Evolutionary conservation across 2,888 invertebrate genomes (phyloP).

Genomic region (Melanostoma mellinum): DNA sequence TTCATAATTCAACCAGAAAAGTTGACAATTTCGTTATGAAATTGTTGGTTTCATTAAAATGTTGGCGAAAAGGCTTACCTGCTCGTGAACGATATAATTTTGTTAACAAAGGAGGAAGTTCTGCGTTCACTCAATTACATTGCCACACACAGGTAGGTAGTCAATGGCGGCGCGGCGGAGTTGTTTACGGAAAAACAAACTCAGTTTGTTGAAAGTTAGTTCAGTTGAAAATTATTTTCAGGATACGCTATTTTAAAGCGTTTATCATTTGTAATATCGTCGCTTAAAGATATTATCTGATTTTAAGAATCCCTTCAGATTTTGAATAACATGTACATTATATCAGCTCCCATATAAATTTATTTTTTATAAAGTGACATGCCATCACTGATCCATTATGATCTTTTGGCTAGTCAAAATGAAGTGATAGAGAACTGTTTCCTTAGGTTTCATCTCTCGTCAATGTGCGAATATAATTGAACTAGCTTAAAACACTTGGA

Average conservation of each 20-base stretch:
- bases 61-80: slow-evolving; percentile 1
- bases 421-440: too few species aligned
- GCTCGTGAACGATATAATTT: slow-evolving; percentile 40
- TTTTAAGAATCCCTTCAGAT: too few species aligned
- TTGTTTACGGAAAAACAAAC: slow-evolving; percentile 45
- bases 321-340: too few species aligned
- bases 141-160: slow-evolving; percentile 61
- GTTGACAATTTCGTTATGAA: slow-evolving; percentile 56
- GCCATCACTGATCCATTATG: too few species aligned
- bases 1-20: slow-evolving; percentile 50
- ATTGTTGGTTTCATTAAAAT: slow-evolving; percentile 44
- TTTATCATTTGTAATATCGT: too few species aligned
- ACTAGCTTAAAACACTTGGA: too few species aligned
- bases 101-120: slow-evolving; percentile 61
- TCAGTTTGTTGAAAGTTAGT: slow-evolving; percentile 26
- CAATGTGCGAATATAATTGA: too few species aligned
- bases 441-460: too few species aligned
- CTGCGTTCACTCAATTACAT: slow-evolving; percentile 61
- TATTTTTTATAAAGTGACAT: too few species aligned
- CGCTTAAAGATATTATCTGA: too few species aligned
- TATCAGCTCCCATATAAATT: too few species aligned
- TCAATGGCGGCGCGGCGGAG: slow-evolving; percentile 43
- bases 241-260: background rate
- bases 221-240: background rate
- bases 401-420: too few species aligned